Conservation (phyloP, 2,797 vertebrate species). For the Ceryle rudis region DNA sequence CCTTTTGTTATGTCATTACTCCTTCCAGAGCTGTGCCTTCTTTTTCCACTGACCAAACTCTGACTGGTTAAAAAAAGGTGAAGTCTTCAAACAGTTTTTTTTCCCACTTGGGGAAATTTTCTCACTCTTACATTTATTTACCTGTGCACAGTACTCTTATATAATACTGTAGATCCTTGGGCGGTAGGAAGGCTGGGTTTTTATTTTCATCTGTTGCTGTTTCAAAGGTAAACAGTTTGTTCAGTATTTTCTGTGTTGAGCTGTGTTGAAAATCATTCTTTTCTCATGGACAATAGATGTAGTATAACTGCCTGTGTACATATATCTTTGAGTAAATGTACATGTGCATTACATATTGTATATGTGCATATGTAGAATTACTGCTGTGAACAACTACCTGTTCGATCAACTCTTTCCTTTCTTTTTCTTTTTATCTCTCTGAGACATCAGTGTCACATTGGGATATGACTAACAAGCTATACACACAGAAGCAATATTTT, state of each 20-base stretch:
- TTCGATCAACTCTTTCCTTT: slow-evolving; percentile 15
- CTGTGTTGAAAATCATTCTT: neutral
- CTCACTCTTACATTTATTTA: slow-evolving; percentile 24
- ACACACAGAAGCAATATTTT: slow-evolving; percentile 20
- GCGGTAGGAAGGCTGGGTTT: neutral
- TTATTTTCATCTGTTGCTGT: neutral
- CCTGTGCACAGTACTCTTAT: neutral
- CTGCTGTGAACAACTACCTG: slow-evolving; percentile 18
- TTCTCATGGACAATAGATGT: neutral
- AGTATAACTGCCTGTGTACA: neutral
- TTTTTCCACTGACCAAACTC: neutral
- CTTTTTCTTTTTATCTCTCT: slow-evolving; percentile 23
- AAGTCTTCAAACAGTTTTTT: neutral
- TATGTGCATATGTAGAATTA: neutral
- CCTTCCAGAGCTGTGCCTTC: neutral
- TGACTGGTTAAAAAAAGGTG: neutral
- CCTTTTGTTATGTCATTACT: neutral
- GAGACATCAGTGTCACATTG: slow-evolving; percentile 26
- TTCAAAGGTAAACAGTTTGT: slow-evolving; percentile 50
- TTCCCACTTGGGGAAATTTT: neutral
- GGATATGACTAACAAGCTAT: slow-evolving; percentile 54
- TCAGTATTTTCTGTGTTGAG: neutral
- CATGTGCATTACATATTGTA: neutral
- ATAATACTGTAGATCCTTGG: neutral
- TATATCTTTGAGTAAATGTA: neutral